Conservation (phyloP, 2,113 vertebrate species). For the Felis catus region F.catus_Fca126_mat1.0 CM031413.1:28390501-28391000, state of each 20-base stretch:
- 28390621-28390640: constrained; percentile 58
- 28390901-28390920: neutral
- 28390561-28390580: constrained; percentile 41
- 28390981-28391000: neutral
- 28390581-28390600: constrained; percentile 68
- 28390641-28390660: constrained; percentile 41
- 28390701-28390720: constrained; percentile 16
- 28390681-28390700: neutral
- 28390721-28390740: constrained; percentile 37
- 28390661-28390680: constrained; percentile 26
- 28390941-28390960: constrained; percentile 11
- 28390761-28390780: constrained; percentile 58
- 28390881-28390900: neutral
- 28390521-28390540: constrained; percentile 62
- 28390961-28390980: neutral
- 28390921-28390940: neutral
- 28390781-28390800: constrained; percentile 54
- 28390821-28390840: neutral
- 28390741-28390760: neutral
- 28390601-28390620: constrained; percentile 55
- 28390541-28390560: constrained; percentile 68
- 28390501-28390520: constrained; percentile 71
- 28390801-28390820: constrained; percentile 35
- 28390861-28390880: neutral
- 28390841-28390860: neutral